Percentiles rank a stretch among this genome's conserved stretches.
phyloP scores from a whole-genome alignment of 2,113 vertebrate species.

The Aspidoscelis tigris region DNA sequence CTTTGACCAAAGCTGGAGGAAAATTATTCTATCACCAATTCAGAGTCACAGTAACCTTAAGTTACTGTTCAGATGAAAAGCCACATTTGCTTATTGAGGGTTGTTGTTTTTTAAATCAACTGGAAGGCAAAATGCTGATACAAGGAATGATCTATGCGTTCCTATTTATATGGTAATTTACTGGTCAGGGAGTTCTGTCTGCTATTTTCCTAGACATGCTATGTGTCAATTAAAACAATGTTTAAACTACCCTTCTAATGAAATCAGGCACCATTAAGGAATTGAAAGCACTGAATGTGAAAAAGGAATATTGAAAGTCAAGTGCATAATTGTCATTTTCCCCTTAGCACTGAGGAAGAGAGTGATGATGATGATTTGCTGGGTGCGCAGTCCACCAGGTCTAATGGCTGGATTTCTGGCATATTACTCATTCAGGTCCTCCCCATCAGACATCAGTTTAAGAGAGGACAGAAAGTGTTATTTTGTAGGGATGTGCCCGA shows the following conservation, averaged over 20 bases:
- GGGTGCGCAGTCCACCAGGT: slow-evolving; percentile 26
- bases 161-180: slow-evolving; percentile 64
- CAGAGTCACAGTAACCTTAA: slow-evolving; percentile 53
- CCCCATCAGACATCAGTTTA: no score
- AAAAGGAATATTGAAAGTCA: slow-evolving; percentile 44
- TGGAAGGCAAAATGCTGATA: slow-evolving; percentile 49
- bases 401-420: no score
- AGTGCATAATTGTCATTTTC: slow-evolving; percentile 50
- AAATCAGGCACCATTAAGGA: slow-evolving; percentile 52
- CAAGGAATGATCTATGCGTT: slow-evolving; percentile 33
- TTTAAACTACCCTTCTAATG: slow-evolving; percentile 22
- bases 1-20: slow-evolving; percentile 38
- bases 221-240: slow-evolving; percentile 27
- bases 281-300: slow-evolving; percentile 21
- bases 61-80: slow-evolving; percentile 61
- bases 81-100: slow-evolving; percentile 53
- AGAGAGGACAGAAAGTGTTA: no score
- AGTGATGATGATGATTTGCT: slow-evolving; percentile 52
- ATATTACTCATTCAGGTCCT: no score
- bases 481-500: no score
- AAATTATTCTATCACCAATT: slow-evolving; percentile 40
- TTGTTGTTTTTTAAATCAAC: slow-evolving; percentile 37
- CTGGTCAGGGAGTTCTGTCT: slow-evolving; percentile 47
- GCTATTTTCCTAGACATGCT: slow-evolving; percentile 40
- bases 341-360: slow-evolving; percentile 54